Evolutionary conservation across 92 coral and sea anemone species (phyloP).

Genomic region (Desmophyllum pertusum): DNA sequence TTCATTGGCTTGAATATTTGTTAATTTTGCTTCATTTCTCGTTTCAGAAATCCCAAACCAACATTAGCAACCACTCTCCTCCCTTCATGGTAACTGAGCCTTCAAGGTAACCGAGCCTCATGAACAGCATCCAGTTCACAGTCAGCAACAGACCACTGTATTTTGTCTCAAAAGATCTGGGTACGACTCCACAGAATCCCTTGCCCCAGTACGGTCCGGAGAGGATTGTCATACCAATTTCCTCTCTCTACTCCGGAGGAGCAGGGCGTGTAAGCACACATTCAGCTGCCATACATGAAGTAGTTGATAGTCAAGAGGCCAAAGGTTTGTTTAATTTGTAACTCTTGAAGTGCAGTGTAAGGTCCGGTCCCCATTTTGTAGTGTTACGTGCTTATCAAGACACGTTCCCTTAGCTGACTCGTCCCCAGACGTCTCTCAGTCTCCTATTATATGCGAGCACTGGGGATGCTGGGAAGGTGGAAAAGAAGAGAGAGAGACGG

Average conservation of each 20-base stretch:
- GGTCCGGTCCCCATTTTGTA: background rate
- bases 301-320: background rate
- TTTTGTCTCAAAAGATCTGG: slow-evolving; percentile 19
- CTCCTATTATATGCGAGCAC: no score
- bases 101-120: background rate
- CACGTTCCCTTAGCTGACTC: no score
- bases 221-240: slow-evolving; percentile 46
- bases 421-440: no score
- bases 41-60: slow-evolving; percentile 1
- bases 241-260: slow-evolving; percentile 23
- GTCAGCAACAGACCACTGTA: slow-evolving; percentile 20
- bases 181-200: background rate
- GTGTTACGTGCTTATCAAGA: background rate
- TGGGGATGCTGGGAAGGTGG: no score
- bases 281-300: background rate
- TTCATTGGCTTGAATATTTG: background rate
- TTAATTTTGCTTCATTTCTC: background rate
- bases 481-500: no score
- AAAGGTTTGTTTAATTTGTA: slow-evolving; percentile 1
- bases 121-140: background rate
- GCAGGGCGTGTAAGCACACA: background rate
- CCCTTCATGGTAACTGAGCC: background rate
- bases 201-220: slow-evolving; percentile 6
- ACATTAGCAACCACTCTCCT: background rate
- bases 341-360: background rate